Base-by-base conservation (phyloP, 53 echinoderm and acorn worm species). In the Antedon mediterranea region DNA sequence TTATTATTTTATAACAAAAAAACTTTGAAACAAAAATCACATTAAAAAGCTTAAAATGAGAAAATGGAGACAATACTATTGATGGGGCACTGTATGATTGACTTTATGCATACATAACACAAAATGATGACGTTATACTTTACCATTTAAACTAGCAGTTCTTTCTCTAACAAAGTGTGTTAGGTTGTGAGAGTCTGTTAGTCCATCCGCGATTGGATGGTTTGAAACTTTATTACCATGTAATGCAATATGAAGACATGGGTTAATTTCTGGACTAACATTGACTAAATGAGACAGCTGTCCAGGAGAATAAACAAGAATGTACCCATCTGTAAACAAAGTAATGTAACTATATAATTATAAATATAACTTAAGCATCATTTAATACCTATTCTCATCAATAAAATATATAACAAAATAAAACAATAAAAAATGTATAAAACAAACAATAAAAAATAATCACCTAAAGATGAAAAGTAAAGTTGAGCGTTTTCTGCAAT, bases 281-380 rank as follows among this genome's bases (percentile, higher is more conserved):
- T 92, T 95, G 32, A 95, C 81, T 30, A 95, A 84, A 74, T 95
- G 92, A 31, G 85, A 76, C 8, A 87, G 74, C 32, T 85, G 76
- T 30, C 89, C 89, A 30, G 97, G 91, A 34, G 79, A 81, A 82
- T 89, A 92, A 6, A 84, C 91, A 29, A 86, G 42, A 20, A 89
- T 77, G 44, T 85, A 85, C n/a, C 82, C 80, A 43, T 81, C 89
- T 89, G 78, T 31, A 34, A 34, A n/a, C 15, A 83, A 28, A n/a
- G n/a, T n/a, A n/a, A n/a, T n/a, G n/a, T n/a, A n/a, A n/a, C n/a
- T n/a, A n/a, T n/a, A n/a, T n/a, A n/a, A n/a, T n/a, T n/a, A n/a
- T n/a, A n/a, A n/a, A n/a, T n/a, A n/a, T n/a, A n/a, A n/a, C n/a
- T n/a, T n/a, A n/a, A n/a, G n/a, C n/a, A n/a, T n/a, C n/a, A n/a